These are phyloP conservation scores for Parelbella ahira DNA, from an alignment of 2,888 invertebrate species.

Conservation along the genomic window DNA sequence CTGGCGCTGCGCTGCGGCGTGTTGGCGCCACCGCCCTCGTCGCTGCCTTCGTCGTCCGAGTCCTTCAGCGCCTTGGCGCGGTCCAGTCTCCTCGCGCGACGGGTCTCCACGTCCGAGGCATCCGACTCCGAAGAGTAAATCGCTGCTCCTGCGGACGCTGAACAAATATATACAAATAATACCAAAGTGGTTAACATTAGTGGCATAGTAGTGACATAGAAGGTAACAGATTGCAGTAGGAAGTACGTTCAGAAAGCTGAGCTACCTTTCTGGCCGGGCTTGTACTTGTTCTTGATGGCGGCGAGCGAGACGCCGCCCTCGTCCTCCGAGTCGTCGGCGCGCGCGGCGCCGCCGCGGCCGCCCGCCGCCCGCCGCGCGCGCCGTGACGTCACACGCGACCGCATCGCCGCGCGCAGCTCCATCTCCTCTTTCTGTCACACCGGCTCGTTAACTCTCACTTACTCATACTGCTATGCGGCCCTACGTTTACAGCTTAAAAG, in stretches of 20 bases:
- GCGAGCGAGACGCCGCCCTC: conserved; percentile 95
- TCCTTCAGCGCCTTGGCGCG: conserved; percentile 90
- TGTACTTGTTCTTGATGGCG: conserved; percentile 97
- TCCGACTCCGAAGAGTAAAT: conserved; percentile 96
- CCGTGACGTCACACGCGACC: conserved; percentile 76
- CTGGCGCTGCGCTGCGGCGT: conserved; percentile 35
- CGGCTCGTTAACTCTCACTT: too few relatives aligned
- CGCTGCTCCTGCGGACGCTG: conserved; percentile 78
- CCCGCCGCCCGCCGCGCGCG: conserved; percentile 72
- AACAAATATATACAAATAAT: too few relatives aligned
- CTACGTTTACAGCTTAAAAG: too few relatives aligned
- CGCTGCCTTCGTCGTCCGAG: conserved; percentile 84
- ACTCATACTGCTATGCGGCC: too few relatives aligned
- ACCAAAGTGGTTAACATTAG: too few relatives aligned
- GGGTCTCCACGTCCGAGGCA: conserved; percentile 90
- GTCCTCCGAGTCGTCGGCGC: conserved; percentile 94
- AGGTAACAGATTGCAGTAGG: too few relatives aligned
- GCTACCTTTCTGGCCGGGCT: conserved; percentile 82
- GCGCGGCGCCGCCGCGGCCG: conserved; percentile 53
- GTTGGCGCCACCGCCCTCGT: conserved; percentile 40
- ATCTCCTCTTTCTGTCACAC: conserved; percentile 97
- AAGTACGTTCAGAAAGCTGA: too few relatives aligned
- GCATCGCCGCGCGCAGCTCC: conserved; percentile 92
- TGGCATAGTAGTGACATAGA: too few relatives aligned
- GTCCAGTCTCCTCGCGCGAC: conserved; percentile 85